Conservation (phyloP, 2,113 vertebrate species). For the Fukomys damarensis region DNA sequence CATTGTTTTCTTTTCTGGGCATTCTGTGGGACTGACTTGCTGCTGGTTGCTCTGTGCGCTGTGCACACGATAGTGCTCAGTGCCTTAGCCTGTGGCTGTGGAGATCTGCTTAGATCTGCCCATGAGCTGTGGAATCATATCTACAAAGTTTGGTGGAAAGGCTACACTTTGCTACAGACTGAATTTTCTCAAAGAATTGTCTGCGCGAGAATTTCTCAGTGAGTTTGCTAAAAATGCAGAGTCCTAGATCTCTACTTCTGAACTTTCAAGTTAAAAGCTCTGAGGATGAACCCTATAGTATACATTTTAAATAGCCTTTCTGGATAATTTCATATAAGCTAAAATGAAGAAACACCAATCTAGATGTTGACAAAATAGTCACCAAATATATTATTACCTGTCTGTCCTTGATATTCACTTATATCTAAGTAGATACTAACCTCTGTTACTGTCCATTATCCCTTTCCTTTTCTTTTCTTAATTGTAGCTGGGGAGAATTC, state of each 20-base stretch:
- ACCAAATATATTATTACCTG: not conserved
- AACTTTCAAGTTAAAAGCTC: conserved; percentile 24
- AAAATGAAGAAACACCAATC: not conserved
- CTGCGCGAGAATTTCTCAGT: conserved; percentile 21
- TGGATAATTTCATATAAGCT: conserved; percentile 8
- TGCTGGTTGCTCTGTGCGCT: not conserved
- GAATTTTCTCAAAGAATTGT: conserved; percentile 35
- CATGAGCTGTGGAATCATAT: not conserved
- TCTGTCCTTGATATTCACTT: not conserved
- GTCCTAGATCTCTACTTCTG: not conserved
- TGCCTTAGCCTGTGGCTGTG: not conserved
- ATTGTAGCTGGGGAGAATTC: not conserved
- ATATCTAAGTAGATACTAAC: not conserved
- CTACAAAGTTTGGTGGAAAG: not conserved
- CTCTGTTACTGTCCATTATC: not conserved
- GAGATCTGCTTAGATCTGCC: conserved; percentile 3
- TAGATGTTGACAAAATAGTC: conserved; percentile 35
- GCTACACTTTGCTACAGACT: not conserved
- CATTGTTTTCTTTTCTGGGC: conserved; percentile 16
- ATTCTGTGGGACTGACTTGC: not conserved
- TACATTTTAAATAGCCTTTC: conserved; percentile 4
- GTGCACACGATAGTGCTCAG: not conserved
- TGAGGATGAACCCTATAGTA: not conserved
- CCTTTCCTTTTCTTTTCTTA: not conserved
- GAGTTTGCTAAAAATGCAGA: conserved; percentile 36